A percentile compares a stretch with the other conserved stretches of the same genome.
Evolutionary conservation across 2,888 invertebrate species (phyloP).

Genomic region (Agrypnus murinus): DNA sequence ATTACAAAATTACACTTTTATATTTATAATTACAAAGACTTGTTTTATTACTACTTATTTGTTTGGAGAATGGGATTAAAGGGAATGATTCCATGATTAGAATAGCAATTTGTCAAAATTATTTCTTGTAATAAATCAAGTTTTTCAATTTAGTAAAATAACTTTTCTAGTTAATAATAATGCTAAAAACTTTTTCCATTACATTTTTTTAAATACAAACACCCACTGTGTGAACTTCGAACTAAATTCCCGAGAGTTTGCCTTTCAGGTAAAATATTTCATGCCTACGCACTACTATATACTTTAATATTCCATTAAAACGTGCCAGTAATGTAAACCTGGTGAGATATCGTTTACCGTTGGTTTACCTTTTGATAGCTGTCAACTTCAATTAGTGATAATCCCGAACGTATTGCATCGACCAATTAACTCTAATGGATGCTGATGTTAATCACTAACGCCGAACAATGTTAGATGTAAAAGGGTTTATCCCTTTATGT

Average conservation of each 20-base stretch:
- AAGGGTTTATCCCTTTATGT: constrained; percentile 15
- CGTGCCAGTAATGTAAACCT: constrained; percentile 4
- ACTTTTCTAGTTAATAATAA: too few species aligned
- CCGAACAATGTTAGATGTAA: constrained; percentile 28
- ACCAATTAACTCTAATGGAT: constrained; percentile 40
- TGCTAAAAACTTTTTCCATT: too few species aligned
- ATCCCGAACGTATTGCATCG: constrained; percentile 33
- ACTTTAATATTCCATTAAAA: constrained; percentile 21
- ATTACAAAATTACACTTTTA: too few species aligned
- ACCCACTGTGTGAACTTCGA: neutral
- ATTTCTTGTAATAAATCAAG: too few species aligned
- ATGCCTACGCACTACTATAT: neutral
- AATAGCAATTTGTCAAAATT: too few species aligned
- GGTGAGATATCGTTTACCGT: constrained; percentile 25
- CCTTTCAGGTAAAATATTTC: constrained; percentile 8
- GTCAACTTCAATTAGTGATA: constrained; percentile 37
- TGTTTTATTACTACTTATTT: too few species aligned
- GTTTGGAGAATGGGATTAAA: too few species aligned
- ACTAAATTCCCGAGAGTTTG: constrained; percentile 2
- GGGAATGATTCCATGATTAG: too few species aligned
- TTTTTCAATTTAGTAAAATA: too few species aligned
- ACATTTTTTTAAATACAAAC: too few species aligned
- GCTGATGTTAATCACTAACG: constrained; percentile 30
- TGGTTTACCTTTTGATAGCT: constrained; percentile 33
- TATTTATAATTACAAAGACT: too few species aligned